Conservation (phyloP, 2,888 invertebrate species). For the Coronaproctus castanopsis region DNA sequence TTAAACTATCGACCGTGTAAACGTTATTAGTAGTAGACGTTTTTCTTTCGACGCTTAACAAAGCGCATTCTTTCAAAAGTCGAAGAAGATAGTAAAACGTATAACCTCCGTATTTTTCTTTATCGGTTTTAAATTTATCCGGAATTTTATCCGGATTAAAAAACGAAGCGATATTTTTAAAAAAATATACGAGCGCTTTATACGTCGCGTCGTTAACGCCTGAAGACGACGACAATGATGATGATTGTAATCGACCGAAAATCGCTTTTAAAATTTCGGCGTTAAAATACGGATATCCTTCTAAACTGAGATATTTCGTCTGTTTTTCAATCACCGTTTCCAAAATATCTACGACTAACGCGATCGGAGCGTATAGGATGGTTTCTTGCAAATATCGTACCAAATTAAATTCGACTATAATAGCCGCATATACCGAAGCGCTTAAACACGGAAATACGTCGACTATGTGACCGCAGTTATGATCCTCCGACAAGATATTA, state of each 20-base stretch:
- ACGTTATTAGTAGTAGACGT: not conserved
- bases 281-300: not conserved
- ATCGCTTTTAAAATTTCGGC: not conserved
- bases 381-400: not conserved
- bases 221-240: not conserved
- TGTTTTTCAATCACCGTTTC: not conserved
- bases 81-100: not conserved
- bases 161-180: not conserved
- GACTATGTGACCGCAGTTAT: not conserved
- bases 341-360: not conserved
- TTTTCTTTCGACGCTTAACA: not conserved
- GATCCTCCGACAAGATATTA: not conserved
- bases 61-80: not conserved
- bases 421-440: not conserved
- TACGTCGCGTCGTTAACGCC: not conserved
- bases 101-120: not conserved
- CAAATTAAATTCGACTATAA: not conserved
- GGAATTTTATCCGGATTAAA: not conserved
- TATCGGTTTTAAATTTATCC: not conserved
- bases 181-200: not conserved
- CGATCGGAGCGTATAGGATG: not conserved
- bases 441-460: not conserved
- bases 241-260: not conserved
- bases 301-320: not conserved
- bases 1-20: not conserved